Evolutionary conservation across 1,140 invertebrate genomes (phyloP), one percentile per base, ranked within the genome.

Genomic region (Pachypeltis micranthus): DNA sequence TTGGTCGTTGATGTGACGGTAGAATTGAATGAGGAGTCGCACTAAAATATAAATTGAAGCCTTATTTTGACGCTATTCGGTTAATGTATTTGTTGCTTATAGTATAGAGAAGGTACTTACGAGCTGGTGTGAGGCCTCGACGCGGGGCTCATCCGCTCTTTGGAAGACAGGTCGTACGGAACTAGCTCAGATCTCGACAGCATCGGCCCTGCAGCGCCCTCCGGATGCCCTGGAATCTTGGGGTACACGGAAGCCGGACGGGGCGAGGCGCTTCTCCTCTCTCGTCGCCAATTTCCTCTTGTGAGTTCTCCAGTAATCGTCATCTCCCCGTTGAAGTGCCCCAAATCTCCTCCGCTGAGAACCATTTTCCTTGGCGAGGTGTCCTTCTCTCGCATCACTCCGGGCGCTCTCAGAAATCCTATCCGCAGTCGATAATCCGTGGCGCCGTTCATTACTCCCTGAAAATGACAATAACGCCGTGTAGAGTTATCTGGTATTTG

Each of bases 361-460:
- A 81, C 74, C 85, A 87, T 86, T 75, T 87, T 87, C 71, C 85
- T 78, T 64, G 85, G 85, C 69, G 83, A 85, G 65, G 85, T 85
- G 76, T 88, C 85, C 75, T 88, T 88, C 76, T 88, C 86, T 75
- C 86, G 83, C 85, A 88, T 87, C 71, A 7, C 31, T 39, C 16
- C 31, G 31, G 31, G 7, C 31, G 31, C 31, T 39, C 7, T 39
- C 7, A 39, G 31, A 39, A 16, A 7, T 39, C 31, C 31, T 39
- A 39, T 39, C 31, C 31, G 31, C 31, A 39, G 31, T 7, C 31
- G 31, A 39, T 39, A 39, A 39, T 39, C 31, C 31, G 7, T 39
- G 7, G 16, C 31, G 7, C 75, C 69, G 62, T 63, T 47, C 44
- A 59, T 16, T 10, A 58, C 61, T 21, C 59, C 58, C 47, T 47